These are phyloP conservation scores for Drosophila gunungcola DNA, from an alignment of 1,140 invertebrate species.

Conservation along the genomic window DNA sequence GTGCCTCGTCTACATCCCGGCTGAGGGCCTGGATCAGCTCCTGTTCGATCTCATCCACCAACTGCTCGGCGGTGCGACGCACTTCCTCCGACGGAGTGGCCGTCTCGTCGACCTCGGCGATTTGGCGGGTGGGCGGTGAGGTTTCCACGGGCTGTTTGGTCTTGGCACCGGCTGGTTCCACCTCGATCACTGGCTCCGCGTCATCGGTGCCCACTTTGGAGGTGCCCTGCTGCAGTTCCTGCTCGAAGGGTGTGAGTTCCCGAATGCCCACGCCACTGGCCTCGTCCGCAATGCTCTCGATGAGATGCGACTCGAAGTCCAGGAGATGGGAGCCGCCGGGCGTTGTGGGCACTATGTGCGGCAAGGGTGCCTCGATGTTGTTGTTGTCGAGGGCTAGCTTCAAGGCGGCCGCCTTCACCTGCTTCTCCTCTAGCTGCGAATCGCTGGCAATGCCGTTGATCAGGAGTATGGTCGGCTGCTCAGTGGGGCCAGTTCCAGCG, in stretches of 20 bases:
- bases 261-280: constrained; percentile 75
- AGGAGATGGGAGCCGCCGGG: constrained; percentile 70
- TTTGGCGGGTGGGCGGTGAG: constrained; percentile 61
- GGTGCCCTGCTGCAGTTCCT: constrained; percentile 70
- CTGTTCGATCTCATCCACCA: constrained; percentile 74
- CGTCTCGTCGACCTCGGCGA: constrained; percentile 67
- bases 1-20: constrained; percentile 68
- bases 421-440: constrained; percentile 47
- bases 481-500: constrained; percentile 70
- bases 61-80: constrained; percentile 68
- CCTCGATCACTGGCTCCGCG: constrained; percentile 68
- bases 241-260: constrained; percentile 71
- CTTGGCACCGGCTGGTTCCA: constrained; percentile 72
- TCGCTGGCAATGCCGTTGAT: constrained; percentile 75
- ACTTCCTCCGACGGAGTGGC: constrained; percentile 53
- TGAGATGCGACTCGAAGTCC: constrained; percentile 82
- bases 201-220: constrained; percentile 71
- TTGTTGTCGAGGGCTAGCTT: constrained; percentile 61
- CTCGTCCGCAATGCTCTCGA: constrained; percentile 68
- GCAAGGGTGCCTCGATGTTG: constrained; percentile 20
- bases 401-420: constrained; percentile 37
- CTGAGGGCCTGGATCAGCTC: constrained; percentile 68
- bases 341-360: constrained; percentile 42
- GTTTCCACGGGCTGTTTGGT: constrained; percentile 67
- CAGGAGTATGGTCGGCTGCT: constrained; percentile 80